Evolutionary conservation across 1,140 invertebrate species (phyloP), one percentile per base, ranked within the genome.

Genomic region (Hypothenemus hampei): DNA sequence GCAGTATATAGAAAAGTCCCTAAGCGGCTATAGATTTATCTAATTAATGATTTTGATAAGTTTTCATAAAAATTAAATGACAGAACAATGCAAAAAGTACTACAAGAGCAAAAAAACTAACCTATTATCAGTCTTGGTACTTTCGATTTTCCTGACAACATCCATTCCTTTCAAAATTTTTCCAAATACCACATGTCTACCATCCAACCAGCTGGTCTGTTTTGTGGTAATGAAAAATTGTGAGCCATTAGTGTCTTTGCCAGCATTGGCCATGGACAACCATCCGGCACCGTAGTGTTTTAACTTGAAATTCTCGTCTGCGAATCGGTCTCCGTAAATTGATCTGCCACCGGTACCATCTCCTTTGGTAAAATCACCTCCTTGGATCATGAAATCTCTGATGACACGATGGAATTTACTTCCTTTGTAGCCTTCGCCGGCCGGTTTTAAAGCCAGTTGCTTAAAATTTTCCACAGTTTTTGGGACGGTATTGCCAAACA

Each of bases 171-270:
- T 84, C 19, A 94, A 61, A 39, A 97, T 72, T 79, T 97, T 97
- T 52, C 96, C 97, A 73, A 98, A 99, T 13, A 99, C 96, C 60
- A 97, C 93, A 70, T 99, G 97, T 71, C 88, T 82, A 13, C 91
- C 91, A 78, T 98, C 93, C 23, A 98, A 77, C 97, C 97, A 99
- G 19, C 87, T 76, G 10, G 96, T 98, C 65, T 87, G 80, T 59
- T 89, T 89, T 2, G 84, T 86, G 13, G 93, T 96, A 67, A 98
- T 95, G 69, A 98, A 99, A 76, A 99, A 99, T 69, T 99, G 96
- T 18, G 93, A 97, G 19, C 96, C 96, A 76, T 98, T 99, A 24
- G 96, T 97, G 71, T 98, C 91, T 73, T 92, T 91, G 47, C 89
- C 91, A 71, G 92, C 89, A 74, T 97, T 97, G 44, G 93, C 93